Evolutionary conservation across 2,113 vertebrate species (phyloP), one percentile per base, ranked within the genome.

Genomic region (Pangasianodon gigas): DNA sequence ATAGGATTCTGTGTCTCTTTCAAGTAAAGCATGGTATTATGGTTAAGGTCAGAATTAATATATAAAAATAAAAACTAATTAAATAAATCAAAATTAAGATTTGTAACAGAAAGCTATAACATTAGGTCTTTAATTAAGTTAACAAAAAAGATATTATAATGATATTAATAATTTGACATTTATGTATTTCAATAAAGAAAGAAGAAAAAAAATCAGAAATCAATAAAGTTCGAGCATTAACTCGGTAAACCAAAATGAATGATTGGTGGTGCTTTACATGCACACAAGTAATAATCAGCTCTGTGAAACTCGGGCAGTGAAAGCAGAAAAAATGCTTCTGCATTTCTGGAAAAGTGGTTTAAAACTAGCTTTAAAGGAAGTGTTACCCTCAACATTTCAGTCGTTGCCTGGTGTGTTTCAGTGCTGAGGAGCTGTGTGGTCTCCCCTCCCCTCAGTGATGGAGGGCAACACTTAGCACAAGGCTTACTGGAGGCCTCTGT

Each of bases 381-480:
- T 89, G 87, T 88, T 86, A 92, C 67, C 81, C 83, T 88, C 75
- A 84, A 65, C 71, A 80, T 82, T 58, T 87, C 60, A 87, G 87
- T 75, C 67, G 52, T 80, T 84, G 80, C 67, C 77, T 74, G 74
- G 52, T 62, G 69, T 77, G 75, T 60, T 83, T 52, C 32, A 90
- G 85, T 54, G 60, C 52, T 69, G 85, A n/a, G 71, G 86, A 88
- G 88, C 41, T 91, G 91, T 92, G 91, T 91, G 91, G 91, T 92
- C 90, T 90, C 67, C 81, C 84, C 62, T 90, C 80, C 87, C 67
- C 56, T 74, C 51, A 84, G 26, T 58, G 81, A 86, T 87, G 74
- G 87, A 87, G 91, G 87, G 41, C 89, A 89, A 85, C 87, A 84
- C 85, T 90, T 84, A 84, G 52, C 51, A 48, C 77, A 88, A 69